Percentiles rank a stretch among this genome's conserved stretches.
Conservation (phyloP, 2,888 invertebrate species). For the Sinohyriopsis cumingii region DNA sequence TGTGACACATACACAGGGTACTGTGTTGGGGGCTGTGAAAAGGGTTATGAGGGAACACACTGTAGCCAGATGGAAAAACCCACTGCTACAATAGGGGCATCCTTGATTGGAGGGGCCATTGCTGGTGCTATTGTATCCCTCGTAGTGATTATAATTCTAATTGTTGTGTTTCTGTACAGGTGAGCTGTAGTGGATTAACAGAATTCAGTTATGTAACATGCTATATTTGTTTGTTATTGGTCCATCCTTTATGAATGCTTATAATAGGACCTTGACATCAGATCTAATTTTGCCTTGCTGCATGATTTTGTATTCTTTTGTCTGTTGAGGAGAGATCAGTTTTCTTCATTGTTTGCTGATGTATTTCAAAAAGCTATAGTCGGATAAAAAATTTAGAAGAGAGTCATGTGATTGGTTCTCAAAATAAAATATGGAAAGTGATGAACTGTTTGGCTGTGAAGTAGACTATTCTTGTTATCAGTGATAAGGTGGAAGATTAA, state of each 20-base stretch:
- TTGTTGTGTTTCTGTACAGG: slow-evolving; percentile 48
- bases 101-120: slow-evolving; percentile 31
- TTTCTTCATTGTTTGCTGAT: too few relatives aligned
- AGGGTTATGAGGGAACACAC: slow-evolving; percentile 41
- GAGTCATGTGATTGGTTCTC: too few relatives aligned
- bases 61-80: slow-evolving; percentile 39
- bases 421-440: too few relatives aligned
- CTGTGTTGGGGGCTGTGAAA: slow-evolving; percentile 53
- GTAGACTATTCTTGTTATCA: too few relatives aligned
- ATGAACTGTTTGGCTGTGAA: too few relatives aligned
- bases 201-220: neutral
- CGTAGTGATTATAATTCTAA: slow-evolving; percentile 33
- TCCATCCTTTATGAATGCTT: neutral
- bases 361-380: too few relatives aligned
- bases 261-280: too few relatives aligned
- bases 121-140: slow-evolving; percentile 34
- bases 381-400: too few relatives aligned
- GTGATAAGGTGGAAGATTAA: too few relatives aligned
- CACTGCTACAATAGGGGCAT: neutral
- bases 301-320: too few relatives aligned
- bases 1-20: slow-evolving; percentile 56
- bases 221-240: neutral
- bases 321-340: too few relatives aligned
- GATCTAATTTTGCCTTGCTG: too few relatives aligned
- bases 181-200: slow-evolving; percentile 19